Evolutionary conservation across 1,140 invertebrate species (phyloP).

Genomic region (Glomeris maerens): DNA sequence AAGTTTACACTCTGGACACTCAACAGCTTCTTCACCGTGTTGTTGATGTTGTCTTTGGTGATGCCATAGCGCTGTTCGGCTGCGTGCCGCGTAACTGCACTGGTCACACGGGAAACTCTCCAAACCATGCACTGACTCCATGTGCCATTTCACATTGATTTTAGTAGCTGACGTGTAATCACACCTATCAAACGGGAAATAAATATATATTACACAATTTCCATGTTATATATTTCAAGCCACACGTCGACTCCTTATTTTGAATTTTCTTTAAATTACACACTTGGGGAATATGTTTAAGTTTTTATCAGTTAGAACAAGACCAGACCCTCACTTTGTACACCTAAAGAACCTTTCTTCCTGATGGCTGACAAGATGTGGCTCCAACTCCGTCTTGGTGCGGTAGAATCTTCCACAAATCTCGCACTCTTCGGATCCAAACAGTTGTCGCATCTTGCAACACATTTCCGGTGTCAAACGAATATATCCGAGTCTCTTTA

Average conservation of each 20-base stretch:
- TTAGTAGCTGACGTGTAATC: conserved; percentile 23
- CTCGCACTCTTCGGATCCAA: conserved; percentile 31
- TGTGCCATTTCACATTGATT: conserved; percentile 25
- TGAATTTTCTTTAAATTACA: no score
- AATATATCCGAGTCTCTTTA: conserved; percentile 24
- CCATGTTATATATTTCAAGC: no score
- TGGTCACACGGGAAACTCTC: conserved; percentile 23
- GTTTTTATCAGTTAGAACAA: conserved; percentile 19
- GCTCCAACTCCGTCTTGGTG: conserved; percentile 26
- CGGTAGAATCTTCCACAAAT: conserved; percentile 29
- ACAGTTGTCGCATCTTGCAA: conserved; percentile 29
- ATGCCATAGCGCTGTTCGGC: conserved; percentile 26
- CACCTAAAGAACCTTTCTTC: conserved; percentile 14
- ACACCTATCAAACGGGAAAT: no score
- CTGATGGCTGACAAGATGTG: conserved; percentile 27
- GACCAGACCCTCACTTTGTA: no score
- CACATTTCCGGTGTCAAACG: conserved; percentile 27
- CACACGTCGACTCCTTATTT: no score
- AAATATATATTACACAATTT: conserved; percentile 3
- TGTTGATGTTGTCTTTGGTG: conserved; percentile 26
- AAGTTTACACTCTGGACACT: conserved; percentile 26
- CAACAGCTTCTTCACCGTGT: conserved; percentile 21
- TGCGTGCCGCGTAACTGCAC: conserved; percentile 26
- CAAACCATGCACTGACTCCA: conserved; percentile 27
- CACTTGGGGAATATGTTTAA: conserved; percentile 25